A percentile compares a stretch with the other conserved stretches of the same genome.
phyloP scores from a whole-genome alignment of 2,888 invertebrate genomes.

The Amblyjoppa proteus region DNA sequence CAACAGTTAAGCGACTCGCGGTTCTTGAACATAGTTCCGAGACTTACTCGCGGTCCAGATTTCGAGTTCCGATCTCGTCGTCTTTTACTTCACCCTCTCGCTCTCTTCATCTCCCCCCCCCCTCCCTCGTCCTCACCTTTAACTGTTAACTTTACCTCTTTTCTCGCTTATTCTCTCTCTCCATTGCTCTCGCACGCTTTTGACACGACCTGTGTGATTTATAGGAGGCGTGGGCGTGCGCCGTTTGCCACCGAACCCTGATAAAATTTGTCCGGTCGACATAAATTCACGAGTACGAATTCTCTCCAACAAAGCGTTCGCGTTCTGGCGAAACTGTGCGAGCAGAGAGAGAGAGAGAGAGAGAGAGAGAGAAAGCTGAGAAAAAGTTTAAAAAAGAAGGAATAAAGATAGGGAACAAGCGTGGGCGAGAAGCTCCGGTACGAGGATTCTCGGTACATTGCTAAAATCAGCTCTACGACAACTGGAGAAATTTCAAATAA shows the following conservation, averaged over 20 bases:
- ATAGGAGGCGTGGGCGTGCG: constrained; percentile 81
- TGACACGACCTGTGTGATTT: constrained; percentile 79
- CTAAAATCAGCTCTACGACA: background rate
- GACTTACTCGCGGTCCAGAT: constrained; percentile 41
- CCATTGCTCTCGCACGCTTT: constrained; percentile 21
- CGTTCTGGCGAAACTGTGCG: constrained; percentile 30
- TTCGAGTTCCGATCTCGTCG: constrained; percentile 46
- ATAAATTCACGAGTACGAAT: constrained; percentile 82
- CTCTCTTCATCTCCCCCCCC: constrained; percentile 23
- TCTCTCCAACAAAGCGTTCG: constrained; percentile 73
- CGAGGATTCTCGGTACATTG: constrained; percentile 15
- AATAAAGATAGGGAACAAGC: constrained; percentile 11
- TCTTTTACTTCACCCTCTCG: constrained; percentile 8
- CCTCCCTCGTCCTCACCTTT: background rate
- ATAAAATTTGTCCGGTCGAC: constrained; percentile 84
- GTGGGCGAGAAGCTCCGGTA: constrained; percentile 33
- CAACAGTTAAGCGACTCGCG: constrained; percentile 21
- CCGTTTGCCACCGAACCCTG: constrained; percentile 84
- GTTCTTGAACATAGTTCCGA: constrained; percentile 48
- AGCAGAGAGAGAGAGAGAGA: constrained; percentile 11
- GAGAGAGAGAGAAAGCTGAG: constrained; percentile 7
- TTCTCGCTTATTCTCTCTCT: constrained; percentile 25
- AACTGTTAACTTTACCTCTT: constrained; percentile 23
- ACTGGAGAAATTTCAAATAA: constrained; percentile 7
- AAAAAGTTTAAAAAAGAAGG: constrained; percentile 10